Percentiles rank a stretch among this genome's conserved stretches.
These are phyloP conservation scores for Gadopsis bispinosus DNA, from an alignment of 2,797 vertebrate genomes.

Conservation along the genomic window DNA sequence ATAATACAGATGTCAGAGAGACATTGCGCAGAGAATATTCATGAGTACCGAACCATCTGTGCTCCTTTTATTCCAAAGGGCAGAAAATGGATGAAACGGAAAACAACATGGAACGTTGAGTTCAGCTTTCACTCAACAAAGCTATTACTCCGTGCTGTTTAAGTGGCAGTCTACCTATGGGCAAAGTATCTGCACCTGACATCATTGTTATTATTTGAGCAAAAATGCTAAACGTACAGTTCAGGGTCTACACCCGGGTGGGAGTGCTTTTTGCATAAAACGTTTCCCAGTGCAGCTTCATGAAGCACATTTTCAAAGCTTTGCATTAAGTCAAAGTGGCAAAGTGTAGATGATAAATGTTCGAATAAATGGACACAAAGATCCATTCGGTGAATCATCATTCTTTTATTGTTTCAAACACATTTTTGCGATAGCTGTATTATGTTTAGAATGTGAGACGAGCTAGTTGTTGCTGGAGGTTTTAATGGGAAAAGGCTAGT, in stretches of 20 bases:
- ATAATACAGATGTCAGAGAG: conserved; percentile 4
- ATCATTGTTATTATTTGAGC: neutral
- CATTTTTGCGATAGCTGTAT: conserved; percentile 8
- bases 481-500: conserved; percentile 43
- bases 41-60: conserved; percentile 11
- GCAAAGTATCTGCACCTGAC: conserved; percentile 2
- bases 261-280: neutral
- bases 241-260: neutral
- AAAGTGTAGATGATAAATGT: conserved; percentile 3
- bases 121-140: conserved; percentile 7
- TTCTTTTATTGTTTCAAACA: conserved; percentile 24
- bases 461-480: conserved; percentile 12
- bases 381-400: conserved; percentile 16
- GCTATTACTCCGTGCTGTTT: neutral
- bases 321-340: neutral
- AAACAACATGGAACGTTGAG: conserved; percentile 4
- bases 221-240: neutral
- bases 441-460: conserved; percentile 12
- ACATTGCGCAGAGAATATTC: conserved; percentile 8
- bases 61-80: conserved; percentile 15
- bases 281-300: neutral
- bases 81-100: conserved; percentile 21
- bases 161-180: neutral
- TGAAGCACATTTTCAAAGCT: neutral
- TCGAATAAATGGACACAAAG: neutral